Base-by-base conservation (phyloP, 2,113 vertebrate genomes). In the Trochalopteron elliotii region DNA sequence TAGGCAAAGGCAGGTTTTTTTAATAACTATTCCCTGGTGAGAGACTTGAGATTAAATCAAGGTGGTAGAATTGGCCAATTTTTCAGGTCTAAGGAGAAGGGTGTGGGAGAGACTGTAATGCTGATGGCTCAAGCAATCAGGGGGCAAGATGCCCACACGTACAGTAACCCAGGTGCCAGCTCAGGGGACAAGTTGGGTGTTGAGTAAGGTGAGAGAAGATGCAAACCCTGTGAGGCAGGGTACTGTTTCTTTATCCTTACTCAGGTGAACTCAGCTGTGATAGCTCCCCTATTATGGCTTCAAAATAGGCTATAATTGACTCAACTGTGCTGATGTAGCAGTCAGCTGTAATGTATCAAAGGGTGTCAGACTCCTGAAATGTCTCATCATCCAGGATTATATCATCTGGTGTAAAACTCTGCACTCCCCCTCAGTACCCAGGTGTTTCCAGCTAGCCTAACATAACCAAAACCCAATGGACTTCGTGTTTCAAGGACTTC, bases 301-400 rank as follows among this genome's bases (percentile, higher is more conserved):
- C 31, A 22, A 14, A 35, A 21, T 12, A 21, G 31, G 25, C 31
- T 50, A 11, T 35, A 25, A 50, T 4, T 49, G 61, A 35, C 44
- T 67, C 35, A 59, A 3, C 25, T 17, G 20, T 0, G 0, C 47
- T 37, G 33, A 11, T 35, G 2, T 6, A 31, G 13, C 6, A 67
- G 25, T 42, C 52, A 67, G 20, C 35, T 85, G 42, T 31, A 35
- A 49, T 17, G 16, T 21, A 7, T 35, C 18, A 59, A 60, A 24
- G 40, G 31, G 11, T 40, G 31, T 50, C 52, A 50, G 16, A 27
- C 11, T 31, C 35, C 13, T 76, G 70, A 57, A 76, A 35, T 10
- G 17, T 25, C 31, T 65, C 52, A 21, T 65, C 35, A 20, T 30
- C 40, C 40, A 47, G 19, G 28, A 28, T 39, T 74, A 19, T 23